Evolutionary conservation across 2,113 vertebrate species (phyloP), one percentile per base, ranked within the genome.

Genomic region (Maylandia zebra): DNA sequence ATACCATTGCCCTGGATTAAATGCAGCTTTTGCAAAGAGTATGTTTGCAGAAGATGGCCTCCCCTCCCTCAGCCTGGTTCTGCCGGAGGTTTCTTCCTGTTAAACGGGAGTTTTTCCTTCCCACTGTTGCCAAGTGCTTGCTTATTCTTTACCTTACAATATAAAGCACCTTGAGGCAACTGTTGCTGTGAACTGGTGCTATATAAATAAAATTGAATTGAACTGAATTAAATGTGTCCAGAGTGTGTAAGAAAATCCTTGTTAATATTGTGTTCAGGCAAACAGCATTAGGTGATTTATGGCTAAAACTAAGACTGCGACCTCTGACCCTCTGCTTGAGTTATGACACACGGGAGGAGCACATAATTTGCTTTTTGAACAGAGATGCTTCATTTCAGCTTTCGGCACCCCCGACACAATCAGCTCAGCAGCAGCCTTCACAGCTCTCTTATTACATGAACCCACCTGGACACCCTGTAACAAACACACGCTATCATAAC

Each of bases 401-500:
- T 61, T 84, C 78, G 74, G 88, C 89, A 89, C 88, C 71, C 90
- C 45, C 50, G 88, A 83, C 76, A 81, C 87, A 83, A 88, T 90
- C 92, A 90, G 85, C 89, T 89, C 91, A 87, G 71, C 93, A 89
- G 94, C 93, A 92, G 91, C 88, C 90, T 88, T 88, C 80, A 88
- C 86, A 10, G 90, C 74, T 59, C 86, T 90, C 69, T 84, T 55
- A 87, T 96, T 95, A 96, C 93, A 94, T 95, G 96, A 96, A 94
- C 90, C 89, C 92, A 94, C 94, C 93, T 95, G 93, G 93, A 93
- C 88, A 83, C 64, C 22, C 57, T 87, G 71, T 55, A 24, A 86
- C 86, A 92, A 86, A 82, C 91, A 85, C 50, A 86, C 83, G 7
- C 83, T 80, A 34, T 82, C 32, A 61, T 86, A 91, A 92, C 78